Base-by-base conservation (phyloP, 2,888 invertebrate species). In the Drosophila meridionalis region DNA sequence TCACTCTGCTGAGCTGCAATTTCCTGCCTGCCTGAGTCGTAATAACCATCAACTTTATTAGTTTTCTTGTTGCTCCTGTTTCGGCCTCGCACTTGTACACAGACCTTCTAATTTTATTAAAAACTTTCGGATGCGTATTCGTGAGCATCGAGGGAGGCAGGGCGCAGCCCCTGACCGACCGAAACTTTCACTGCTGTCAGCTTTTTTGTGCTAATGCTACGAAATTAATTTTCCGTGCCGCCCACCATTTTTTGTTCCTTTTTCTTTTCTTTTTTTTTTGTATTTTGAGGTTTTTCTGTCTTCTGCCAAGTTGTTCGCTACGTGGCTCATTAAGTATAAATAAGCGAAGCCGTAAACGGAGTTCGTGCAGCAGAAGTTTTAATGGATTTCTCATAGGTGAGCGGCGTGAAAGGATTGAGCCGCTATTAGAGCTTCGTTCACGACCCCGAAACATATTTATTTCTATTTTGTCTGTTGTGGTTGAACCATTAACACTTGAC, bases 321-420 rank as follows among this genome's bases (percentile, higher is more conserved):
- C 76, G 82, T 79, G 76, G 65, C 76, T 76, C 80, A 82, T 82
- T 82, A 79, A 76, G 58, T 73, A 69, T 69, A 66, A 64, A 73
- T 70, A 68, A 70, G 55, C 65, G 60, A 76, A 47, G 36, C 53
- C 57, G 38, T 47, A 59, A 70, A 53, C 65, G 69, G 45, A 67
- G 63, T 57, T 76, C 68, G 80, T 73, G 79, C 67, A 30, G 45
- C 47, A 43, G 20, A 81, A 74, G 28, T 77, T 72, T 83, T 69
- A 74, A 73, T 83, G 76, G 71, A 59, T 64, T 80, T 58, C 55
- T 40, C 58, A 64, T 57, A 65, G 40, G 52, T 71, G 48, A 50
- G 52, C 48, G 50, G 53, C 47, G 14, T 66, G 8, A 67, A 80
- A 63, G 71, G 53, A 32, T 67, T 60, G 63, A 28, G 40, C 3